Percentiles rank a stretch among this genome's conserved stretches.
Conservation (phyloP, 2,888 invertebrate genomes). For the Zootermopsis nevadensis region DNA sequence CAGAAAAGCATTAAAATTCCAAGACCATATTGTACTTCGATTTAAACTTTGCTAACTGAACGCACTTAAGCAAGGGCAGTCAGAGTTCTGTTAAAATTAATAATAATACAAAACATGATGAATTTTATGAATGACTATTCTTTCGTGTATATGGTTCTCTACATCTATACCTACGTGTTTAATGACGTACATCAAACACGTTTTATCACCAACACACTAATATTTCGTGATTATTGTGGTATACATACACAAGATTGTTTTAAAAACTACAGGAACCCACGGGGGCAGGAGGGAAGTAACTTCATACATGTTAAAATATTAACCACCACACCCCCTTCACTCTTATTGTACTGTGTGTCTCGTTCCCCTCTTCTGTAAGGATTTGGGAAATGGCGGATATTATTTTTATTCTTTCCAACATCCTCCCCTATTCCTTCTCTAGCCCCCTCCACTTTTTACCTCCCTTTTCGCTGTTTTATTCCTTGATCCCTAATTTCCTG, state of each 20-base stretch:
- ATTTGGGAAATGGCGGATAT: slow-evolving; percentile 48
- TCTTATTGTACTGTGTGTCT: background rate
- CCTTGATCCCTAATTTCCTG: slow-evolving; percentile 54
- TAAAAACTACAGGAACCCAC: background rate
- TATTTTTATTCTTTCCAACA: slow-evolving; percentile 41
- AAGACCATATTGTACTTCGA: no score
- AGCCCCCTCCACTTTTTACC: slow-evolving; percentile 23
- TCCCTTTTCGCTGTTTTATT: slow-evolving; percentile 51
- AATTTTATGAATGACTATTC: background rate
- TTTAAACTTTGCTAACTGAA: background rate
- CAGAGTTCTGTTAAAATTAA: no score
- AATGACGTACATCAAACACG: background rate
- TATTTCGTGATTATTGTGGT: background rate
- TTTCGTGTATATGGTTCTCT: no score
- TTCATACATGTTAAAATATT: slow-evolving; percentile 30
- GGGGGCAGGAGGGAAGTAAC: background rate
- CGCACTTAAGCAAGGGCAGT: background rate
- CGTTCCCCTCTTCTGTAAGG: slow-evolving; percentile 12
- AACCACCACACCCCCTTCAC: background rate
- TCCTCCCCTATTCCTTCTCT: slow-evolving; percentile 27
- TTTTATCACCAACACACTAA: background rate
- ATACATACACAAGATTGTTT: background rate
- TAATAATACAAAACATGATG: background rate
- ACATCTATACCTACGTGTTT: background rate
- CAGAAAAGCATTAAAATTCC: background rate